phyloP scores from a whole-genome alignment of 2,113 vertebrate genomes.

The Ibidorhyncha struthersii region DNA sequence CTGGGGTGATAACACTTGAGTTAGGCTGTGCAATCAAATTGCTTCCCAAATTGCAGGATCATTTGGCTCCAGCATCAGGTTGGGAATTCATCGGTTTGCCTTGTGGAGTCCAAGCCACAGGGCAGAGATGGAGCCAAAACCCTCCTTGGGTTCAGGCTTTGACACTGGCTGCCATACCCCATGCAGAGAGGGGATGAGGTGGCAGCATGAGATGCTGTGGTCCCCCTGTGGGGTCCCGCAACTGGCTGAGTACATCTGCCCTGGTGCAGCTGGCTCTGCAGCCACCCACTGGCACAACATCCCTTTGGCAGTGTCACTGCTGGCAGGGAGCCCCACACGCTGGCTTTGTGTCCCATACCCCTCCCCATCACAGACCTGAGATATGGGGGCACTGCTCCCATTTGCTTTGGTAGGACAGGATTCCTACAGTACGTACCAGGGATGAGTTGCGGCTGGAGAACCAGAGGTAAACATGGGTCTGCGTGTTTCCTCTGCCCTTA shows the following conservation, averaged over 20 bases:
- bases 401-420: neutral
- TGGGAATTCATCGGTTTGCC: neutral
- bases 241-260: neutral
- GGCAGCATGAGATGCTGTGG: neutral
- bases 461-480: neutral
- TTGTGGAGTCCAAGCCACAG: neutral
- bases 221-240: neutral
- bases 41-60: neutral
- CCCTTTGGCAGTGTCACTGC: rapidly evolving
- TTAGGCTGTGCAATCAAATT: neutral
- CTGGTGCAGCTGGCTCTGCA: neutral
- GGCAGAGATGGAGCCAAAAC: neutral
- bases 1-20: neutral
- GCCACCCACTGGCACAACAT: neutral
- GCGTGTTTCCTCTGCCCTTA: neutral
- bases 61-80: neutral
- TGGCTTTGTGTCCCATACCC: neutral
- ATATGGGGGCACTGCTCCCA: neutral
- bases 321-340: neutral
- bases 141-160: neutral
- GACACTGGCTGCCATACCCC: neutral
- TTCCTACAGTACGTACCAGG: neutral
- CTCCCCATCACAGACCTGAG: neutral
- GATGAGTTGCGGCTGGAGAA: neutral
- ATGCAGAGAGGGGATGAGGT: neutral